A percentile compares a stretch with the other conserved stretches of the same genome.
These are phyloP conservation scores for Hoplias malabaricus DNA, from an alignment of 2,113 vertebrate genomes.

Conservation along the genomic window DNA sequence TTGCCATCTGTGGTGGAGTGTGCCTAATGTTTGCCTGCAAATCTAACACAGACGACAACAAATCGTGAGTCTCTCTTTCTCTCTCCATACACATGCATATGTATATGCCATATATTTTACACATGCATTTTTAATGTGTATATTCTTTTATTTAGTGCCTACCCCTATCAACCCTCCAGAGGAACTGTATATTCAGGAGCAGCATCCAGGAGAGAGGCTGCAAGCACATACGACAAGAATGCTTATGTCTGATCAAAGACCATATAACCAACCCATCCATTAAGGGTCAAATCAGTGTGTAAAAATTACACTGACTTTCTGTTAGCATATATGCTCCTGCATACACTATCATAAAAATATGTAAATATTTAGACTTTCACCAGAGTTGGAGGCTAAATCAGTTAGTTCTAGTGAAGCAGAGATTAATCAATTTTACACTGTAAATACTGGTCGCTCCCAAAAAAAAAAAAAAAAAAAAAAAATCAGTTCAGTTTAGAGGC, in stretches of 20 bases:
- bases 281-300: background rate
- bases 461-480: background rate
- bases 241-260: constrained; percentile 70
- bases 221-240: constrained; percentile 72
- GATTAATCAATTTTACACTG: constrained; percentile 6
- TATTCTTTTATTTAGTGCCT: constrained; percentile 51
- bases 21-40: constrained; percentile 77
- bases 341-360: constrained; percentile 18
- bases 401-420: constrained; percentile 25
- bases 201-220: constrained; percentile 59
- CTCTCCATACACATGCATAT: background rate
- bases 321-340: background rate
- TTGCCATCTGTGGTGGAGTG: constrained; percentile 78
- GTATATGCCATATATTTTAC: too few relatives aligned
- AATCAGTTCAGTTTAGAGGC: background rate
- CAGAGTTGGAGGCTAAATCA: background rate
- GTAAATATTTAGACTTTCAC: constrained; percentile 42
- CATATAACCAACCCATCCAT: background rate
- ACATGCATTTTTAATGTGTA: background rate
- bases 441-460: background rate
- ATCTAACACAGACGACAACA: constrained; percentile 57
- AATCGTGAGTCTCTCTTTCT: constrained; percentile 62
- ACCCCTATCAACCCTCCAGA: constrained; percentile 63
- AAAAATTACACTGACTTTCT: background rate
- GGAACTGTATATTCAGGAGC: constrained; percentile 70